Evolutionary conservation across 2,888 invertebrate species (phyloP), one percentile per base, ranked within the genome.

Genomic region (Mesochorus sp.): DNA sequence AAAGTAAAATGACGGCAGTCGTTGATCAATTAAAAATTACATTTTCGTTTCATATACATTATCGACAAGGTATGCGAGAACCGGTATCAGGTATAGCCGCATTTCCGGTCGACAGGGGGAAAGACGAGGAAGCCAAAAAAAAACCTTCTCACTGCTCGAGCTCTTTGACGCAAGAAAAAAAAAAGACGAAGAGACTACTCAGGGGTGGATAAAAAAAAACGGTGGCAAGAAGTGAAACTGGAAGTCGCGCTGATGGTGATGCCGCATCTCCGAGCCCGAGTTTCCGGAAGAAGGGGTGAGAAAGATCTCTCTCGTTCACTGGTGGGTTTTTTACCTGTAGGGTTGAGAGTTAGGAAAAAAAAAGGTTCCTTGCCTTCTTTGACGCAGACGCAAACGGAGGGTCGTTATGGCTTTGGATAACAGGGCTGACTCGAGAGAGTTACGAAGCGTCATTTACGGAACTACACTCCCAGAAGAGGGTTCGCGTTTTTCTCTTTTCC

Each of bases 261-360:
- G 49, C 70, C 57, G 57, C 21, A 51, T 39, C 49, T 42, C 28
- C 10, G 47, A 34, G 26, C 6, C 39, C 26, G 42, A 31, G 64
- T 59, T 76, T 71, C 70, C 49, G 70, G 76, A 19, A 37, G 64
- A 64, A 66, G 49, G 57, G 62, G 44, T 55, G 59, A 62, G 42
- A 49, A 64, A 14, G 34, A 64, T 53, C n/a, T n/a, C n/a, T n/a
- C n/a, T n/a, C 28, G 61, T 51, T 28, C 62, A 55, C 42, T 62
- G 53, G 44, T 51, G 10, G 10, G 47, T 21, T 26, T 21, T 49
- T 64, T 49, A 34, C 47, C 62, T 34, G 31, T 28, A 28, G 3
- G 37, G 37, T 47, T 10, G 19, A 21, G 42, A 66, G 37, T 4
- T 34, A 26, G 21, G 51, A 51, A 12, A 51, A 51, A 66, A 51